Evolutionary conservation across 2,888 invertebrate genomes (phyloP).

Genomic region (Brachylomia viminalis): DNA sequence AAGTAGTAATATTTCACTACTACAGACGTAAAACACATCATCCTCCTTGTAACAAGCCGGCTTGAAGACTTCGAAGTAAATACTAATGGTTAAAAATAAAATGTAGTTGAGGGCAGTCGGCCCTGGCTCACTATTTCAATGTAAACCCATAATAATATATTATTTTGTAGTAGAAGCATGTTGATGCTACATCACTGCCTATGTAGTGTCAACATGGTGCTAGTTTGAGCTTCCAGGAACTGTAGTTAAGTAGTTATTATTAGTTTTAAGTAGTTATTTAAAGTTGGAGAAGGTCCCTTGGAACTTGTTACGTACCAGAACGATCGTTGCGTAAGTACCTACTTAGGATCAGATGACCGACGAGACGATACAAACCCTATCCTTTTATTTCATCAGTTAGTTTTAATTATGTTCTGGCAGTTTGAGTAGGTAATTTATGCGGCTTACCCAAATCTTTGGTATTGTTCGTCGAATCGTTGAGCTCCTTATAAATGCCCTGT

Average conservation of each 20-base stretch:
- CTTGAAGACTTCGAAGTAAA: conserved; percentile 12
- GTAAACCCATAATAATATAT: conserved; percentile 13
- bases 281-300: background rate
- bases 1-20: too few species aligned
- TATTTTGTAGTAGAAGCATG: background rate
- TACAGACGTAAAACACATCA: conserved; percentile 3
- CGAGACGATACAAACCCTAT: background rate
- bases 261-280: too few species aligned
- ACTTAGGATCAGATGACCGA: background rate
- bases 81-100: conserved; percentile 6
- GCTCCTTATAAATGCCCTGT: too few species aligned
- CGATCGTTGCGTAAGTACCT: too few species aligned
- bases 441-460: too few species aligned
- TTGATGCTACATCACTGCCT: background rate
- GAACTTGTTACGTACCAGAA: background rate
- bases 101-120: conserved; percentile 23
- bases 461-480: too few species aligned
- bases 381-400: too few species aligned
- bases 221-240: background rate
- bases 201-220: too few species aligned
- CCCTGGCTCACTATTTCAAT: conserved; percentile 37
- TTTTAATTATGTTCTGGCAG: too few species aligned
- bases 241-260: too few species aligned
- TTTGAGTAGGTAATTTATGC: too few species aligned
- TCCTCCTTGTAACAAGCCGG: conserved; percentile 28